Percentiles rank a stretch among this genome's conserved stretches.
These are phyloP conservation scores for Acanthurus tractus DNA, from an alignment of 2,797 vertebrate species.

Conservation along the genomic window DNA sequence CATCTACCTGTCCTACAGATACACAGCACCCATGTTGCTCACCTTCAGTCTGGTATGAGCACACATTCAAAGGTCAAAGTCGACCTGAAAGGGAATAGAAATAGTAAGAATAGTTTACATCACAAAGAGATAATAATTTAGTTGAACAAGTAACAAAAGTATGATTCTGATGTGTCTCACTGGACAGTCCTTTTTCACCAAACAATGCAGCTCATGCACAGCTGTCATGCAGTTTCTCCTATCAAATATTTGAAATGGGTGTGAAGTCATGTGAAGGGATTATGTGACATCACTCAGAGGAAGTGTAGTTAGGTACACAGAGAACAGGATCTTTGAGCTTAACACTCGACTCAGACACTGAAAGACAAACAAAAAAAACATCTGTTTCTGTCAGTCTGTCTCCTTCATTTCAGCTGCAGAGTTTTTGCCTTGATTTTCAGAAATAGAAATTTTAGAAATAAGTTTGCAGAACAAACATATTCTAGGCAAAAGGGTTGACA, in stretches of 20 bases:
- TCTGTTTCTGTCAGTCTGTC: background rate
- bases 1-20: constrained; percentile 90
- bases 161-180: background rate
- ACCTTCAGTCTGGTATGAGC: constrained; percentile 88
- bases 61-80: background rate
- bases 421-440: background rate
- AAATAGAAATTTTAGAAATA: background rate
- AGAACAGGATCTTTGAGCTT: background rate
- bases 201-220: background rate
- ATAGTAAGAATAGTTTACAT: background rate
- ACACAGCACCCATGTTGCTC: constrained; percentile 88
- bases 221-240: background rate
- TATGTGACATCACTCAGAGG: background rate
- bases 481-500: background rate
- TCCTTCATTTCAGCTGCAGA: background rate
- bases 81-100: no score
- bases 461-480: background rate
- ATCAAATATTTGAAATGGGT: constrained; percentile 58
- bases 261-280: background rate
- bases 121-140: background rate
- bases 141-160: background rate
- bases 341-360: background rate
- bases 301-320: background rate
- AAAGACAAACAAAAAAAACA: background rate
- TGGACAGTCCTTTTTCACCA: background rate